Conservation (phyloP, 2,797 vertebrate species). For the Psittacula derbiana region DNA sequence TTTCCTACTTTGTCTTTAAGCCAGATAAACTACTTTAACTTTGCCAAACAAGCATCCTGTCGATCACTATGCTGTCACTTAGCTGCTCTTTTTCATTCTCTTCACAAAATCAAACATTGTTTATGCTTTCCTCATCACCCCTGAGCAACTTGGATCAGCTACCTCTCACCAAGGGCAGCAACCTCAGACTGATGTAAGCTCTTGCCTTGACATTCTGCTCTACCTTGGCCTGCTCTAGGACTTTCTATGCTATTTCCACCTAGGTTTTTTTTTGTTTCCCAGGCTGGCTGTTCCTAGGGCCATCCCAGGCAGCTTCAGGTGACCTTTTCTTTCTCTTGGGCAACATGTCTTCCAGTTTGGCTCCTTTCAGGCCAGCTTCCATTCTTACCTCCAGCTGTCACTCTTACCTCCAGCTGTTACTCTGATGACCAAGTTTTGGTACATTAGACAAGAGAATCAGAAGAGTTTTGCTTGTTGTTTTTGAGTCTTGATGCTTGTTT, state of each 20-base stretch:
- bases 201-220: neutral
- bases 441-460: neutral
- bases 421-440: neutral
- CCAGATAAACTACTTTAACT: neutral
- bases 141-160: accelerated
- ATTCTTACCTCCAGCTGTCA: neutral
- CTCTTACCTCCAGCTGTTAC: neutral
- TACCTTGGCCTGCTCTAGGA: neutral
- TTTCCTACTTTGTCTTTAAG: neutral
- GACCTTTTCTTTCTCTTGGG: neutral
- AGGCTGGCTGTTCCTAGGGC: neutral
- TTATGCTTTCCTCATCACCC: neutral
- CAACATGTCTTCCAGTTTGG: neutral
- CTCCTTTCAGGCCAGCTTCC: neutral
- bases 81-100: neutral
- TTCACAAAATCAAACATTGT: neutral
- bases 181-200: neutral
- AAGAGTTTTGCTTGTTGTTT: neutral
- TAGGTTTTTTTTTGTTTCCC: neutral
- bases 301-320: neutral
- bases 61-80: neutral
- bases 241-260: neutral
- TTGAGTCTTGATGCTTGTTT: neutral
- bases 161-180: neutral
- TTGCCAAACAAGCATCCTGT: neutral